A percentile compares a stretch with the other conserved stretches of the same genome.
phyloP scores from a whole-genome alignment of 2,888 invertebrate genomes.

The Melanophora roralis region DNA sequence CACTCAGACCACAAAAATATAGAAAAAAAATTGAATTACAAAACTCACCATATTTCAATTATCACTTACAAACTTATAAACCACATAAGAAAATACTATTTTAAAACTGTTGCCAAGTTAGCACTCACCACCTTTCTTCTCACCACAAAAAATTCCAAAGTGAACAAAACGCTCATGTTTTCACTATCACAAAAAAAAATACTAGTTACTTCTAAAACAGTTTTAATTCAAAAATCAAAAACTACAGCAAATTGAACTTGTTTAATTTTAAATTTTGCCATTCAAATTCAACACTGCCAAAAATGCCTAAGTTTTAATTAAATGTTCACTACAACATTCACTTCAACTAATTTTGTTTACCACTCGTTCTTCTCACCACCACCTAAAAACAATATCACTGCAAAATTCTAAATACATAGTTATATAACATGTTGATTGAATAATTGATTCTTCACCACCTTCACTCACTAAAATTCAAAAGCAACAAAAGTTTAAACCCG shows the following conservation, averaged over 20 bases:
- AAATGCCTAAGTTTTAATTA: conserved; percentile 24
- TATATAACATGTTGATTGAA: neutral
- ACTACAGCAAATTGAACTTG: neutral
- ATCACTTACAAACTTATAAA: conserved; percentile 37
- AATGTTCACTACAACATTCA: conserved; percentile 59
- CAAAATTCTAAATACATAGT: conserved; percentile 47
- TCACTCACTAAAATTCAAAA: conserved; percentile 51
- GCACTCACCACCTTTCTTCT: conserved; percentile 42
- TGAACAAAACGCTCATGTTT: conserved; percentile 39
- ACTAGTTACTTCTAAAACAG: conserved; percentile 32
- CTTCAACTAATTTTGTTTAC: conserved; percentile 55
- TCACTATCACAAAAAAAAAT: conserved; percentile 44
- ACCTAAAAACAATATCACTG: conserved; percentile 46
- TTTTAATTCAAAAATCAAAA: conserved; percentile 3
- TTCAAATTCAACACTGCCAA: conserved; percentile 24
- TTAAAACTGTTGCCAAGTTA: conserved; percentile 47
- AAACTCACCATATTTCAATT: conserved; percentile 46
- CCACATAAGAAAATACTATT: conserved; percentile 35
- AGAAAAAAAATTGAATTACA: conserved; percentile 40
- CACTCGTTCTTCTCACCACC: conserved; percentile 46
- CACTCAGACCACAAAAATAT: conserved; percentile 49
- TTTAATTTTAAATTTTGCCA: conserved; percentile 51
- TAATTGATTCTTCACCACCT: conserved; percentile 51
- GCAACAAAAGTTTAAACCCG: conserved; percentile 26
- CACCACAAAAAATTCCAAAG: conserved; percentile 33